Conservation (phyloP, 2,888 invertebrate species). For the Archips xylosteana region DNA sequence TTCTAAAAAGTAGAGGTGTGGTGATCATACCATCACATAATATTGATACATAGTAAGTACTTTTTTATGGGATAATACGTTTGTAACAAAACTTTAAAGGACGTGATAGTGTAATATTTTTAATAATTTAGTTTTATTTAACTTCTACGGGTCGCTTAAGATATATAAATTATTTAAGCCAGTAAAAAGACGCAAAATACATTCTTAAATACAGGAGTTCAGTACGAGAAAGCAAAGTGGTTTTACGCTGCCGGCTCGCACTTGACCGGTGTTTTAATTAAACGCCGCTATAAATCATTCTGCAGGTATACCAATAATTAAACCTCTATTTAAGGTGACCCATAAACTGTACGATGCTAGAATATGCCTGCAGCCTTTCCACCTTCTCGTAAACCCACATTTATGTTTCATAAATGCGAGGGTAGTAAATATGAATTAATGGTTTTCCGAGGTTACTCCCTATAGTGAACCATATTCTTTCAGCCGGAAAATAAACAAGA, state of each 20-base stretch:
- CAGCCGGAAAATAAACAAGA: conserved; percentile 36
- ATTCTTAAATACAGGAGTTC: neutral
- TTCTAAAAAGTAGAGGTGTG: no score
- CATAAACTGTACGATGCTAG: conserved; percentile 69
- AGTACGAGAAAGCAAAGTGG: neutral
- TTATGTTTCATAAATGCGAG: conserved; percentile 82
- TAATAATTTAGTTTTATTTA: no score
- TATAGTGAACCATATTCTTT: conserved; percentile 54
- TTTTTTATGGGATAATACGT: no score
- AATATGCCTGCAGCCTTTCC: conserved; percentile 72
- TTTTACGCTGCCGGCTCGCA: conserved; percentile 9
- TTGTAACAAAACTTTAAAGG: no score
- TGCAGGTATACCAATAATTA: conserved; percentile 63
- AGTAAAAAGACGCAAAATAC: no score
- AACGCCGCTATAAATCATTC: conserved; percentile 61
- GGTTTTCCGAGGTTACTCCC: conserved; percentile 70
- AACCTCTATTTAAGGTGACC: conserved; percentile 73
- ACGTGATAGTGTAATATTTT: no score
- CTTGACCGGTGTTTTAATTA: conserved; percentile 60
- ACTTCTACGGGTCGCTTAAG: no score
- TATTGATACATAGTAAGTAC: no score
- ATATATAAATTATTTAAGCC: no score
- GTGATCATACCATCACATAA: no score
- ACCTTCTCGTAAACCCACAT: conserved; percentile 75
- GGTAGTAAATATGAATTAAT: conserved; percentile 82